These are phyloP conservation scores for Aphelocoma californica DNA, from an alignment of 2,797 vertebrate genomes.

Conservation along the genomic window DNA sequence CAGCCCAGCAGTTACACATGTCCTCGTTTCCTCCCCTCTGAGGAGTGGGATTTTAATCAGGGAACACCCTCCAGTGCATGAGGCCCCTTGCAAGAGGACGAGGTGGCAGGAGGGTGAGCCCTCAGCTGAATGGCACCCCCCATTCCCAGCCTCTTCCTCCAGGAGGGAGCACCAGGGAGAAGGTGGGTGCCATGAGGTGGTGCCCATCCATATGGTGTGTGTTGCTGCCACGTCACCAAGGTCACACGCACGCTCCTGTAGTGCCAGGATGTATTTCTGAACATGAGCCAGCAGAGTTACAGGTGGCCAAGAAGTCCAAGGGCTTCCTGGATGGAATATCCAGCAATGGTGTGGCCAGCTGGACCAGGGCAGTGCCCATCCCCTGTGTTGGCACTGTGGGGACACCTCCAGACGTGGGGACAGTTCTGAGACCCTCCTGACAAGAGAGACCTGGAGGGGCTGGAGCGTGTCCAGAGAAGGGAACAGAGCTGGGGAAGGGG, in stretches of 20 bases:
- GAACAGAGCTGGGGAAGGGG: background rate
- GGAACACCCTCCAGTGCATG: background rate
- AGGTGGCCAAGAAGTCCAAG: background rate
- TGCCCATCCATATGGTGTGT: rapidly evolving
- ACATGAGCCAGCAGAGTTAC: background rate
- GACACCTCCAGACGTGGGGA: rapidly evolving
- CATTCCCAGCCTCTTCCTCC: background rate
- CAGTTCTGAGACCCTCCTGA: background rate
- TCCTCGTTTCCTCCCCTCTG: background rate
- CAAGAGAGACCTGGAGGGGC: background rate
- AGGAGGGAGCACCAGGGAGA: background rate
- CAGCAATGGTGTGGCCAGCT: background rate
- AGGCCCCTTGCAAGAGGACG: background rate
- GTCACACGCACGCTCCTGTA: background rate
- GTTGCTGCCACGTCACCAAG: background rate
- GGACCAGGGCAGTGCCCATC: background rate
- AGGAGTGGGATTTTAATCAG: background rate
- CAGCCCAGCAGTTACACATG: background rate
- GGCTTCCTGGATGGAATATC: background rate
- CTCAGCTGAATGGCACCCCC: rapidly evolving
- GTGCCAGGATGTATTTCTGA: background rate
- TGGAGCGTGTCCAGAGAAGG: background rate
- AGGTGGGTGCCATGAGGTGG: background rate
- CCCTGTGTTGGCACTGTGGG: background rate
- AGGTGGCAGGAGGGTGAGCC: background rate